These are phyloP conservation scores for Lasioglossum villosulum DNA, from an alignment of 2,888 invertebrate species.

Conservation along the genomic window DNA sequence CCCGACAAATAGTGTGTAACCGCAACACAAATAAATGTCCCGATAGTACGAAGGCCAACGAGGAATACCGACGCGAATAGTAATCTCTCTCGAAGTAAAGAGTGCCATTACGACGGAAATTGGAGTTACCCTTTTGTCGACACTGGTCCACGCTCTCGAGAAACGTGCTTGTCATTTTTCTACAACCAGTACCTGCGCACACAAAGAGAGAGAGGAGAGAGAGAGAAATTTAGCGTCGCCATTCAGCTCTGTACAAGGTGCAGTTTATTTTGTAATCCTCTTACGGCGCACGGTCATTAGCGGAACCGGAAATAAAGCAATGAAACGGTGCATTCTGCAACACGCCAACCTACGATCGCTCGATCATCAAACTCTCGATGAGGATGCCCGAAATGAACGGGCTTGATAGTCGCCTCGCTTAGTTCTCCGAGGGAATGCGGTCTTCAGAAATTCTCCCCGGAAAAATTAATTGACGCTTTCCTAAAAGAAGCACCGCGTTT, in stretches of 20 bases:
- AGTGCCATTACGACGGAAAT: background rate
- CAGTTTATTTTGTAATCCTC: conserved; percentile 51
- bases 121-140: background rate
- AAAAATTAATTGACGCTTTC: background rate
- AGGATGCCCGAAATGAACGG: background rate
- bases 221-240: background rate
- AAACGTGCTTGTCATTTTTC: conserved; percentile 6
- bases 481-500: background rate
- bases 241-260: background rate
- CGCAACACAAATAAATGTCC: background rate
- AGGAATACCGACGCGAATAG: background rate
- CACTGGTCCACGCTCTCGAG: background rate
- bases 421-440: background rate
- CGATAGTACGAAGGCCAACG: background rate
- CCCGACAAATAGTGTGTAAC: background rate
- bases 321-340: background rate
- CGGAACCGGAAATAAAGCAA: conserved; percentile 33
- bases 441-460: background rate
- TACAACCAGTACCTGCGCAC: background rate
- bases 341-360: background rate
- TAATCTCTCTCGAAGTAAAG: background rate
- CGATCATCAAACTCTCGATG: background rate
- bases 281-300: conserved; percentile 40
- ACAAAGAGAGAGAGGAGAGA: background rate
- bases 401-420: background rate